Conservation (phyloP, 2,797 vertebrate genomes). For the Xenops minutus region DNA sequence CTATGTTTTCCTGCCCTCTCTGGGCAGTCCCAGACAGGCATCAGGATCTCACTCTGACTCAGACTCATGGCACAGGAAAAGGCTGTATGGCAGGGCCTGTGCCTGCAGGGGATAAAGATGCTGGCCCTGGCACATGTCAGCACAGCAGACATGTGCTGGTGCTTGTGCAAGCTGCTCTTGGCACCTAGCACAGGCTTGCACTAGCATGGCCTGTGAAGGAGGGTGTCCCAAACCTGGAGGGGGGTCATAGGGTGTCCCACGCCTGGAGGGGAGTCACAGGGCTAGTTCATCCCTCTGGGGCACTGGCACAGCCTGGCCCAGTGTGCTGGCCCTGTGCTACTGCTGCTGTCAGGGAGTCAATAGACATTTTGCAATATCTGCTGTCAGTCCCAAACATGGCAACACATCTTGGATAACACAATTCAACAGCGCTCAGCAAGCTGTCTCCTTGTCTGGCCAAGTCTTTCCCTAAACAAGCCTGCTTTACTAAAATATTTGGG, state of each 20-base stretch:
- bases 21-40: neutral
- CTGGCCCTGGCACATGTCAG: neutral
- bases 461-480: neutral
- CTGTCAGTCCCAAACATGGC: neutral
- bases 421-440: neutral
- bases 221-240: neutral
- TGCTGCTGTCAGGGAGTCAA: neutral
- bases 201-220: rapidly evolving
- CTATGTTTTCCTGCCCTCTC: neutral
- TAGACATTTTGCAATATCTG: neutral
- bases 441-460: slow-evolving; percentile 25
- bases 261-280: neutral
- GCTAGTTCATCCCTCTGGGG: neutral
- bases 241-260: neutral
- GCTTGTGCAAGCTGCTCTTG: neutral
- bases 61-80: neutral
- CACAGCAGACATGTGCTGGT: neutral
- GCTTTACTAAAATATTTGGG: slow-evolving; percentile 25
- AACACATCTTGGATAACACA: neutral
- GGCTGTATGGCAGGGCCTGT: neutral
- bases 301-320: neutral
- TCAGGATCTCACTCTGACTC: neutral
- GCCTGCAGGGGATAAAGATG: neutral
- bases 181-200: neutral
- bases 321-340: neutral